phyloP scores from a whole-genome alignment of 1,140 invertebrate species.

The Drosophila rufa region DNA sequence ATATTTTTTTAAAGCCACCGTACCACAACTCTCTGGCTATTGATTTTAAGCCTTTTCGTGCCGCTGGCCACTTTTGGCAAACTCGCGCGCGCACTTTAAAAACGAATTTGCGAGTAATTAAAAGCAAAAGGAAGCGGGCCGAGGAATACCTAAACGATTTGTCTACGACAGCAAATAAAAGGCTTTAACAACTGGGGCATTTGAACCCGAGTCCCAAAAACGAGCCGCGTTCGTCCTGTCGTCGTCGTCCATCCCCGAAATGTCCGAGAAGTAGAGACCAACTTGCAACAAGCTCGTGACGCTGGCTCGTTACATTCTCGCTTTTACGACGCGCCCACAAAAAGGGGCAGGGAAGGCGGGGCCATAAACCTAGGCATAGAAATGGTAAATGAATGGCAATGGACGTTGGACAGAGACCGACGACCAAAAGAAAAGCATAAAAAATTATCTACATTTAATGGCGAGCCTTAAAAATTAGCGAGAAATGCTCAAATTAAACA shows the following conservation, averaged over 20 bases:
- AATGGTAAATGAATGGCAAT: constrained; percentile 60
- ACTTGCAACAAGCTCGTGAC: constrained; percentile 54
- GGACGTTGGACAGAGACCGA: constrained; percentile 27
- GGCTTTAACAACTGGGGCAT: constrained; percentile 67
- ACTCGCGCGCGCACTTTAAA: constrained; percentile 38
- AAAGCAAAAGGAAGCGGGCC: constrained; percentile 32
- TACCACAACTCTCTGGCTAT: constrained; percentile 4
- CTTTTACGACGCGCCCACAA: constrained; percentile 72
- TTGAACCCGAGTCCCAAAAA: constrained; percentile 16
- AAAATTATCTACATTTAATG: constrained; percentile 84
- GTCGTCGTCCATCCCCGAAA: too few species aligned
- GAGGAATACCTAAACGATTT: constrained; percentile 52
- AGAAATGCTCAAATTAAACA: constrained; percentile 84
- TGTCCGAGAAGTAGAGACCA: not conserved
- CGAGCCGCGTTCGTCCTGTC: not conserved
- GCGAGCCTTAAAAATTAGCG: constrained; percentile 81
- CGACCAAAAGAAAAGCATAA: constrained; percentile 57
- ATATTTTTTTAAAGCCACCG: constrained; percentile 46
- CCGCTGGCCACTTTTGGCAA: constrained; percentile 15
- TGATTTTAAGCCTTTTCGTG: constrained; percentile 37
- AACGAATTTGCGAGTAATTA: constrained; percentile 65
- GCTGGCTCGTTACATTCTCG: constrained; percentile 74
- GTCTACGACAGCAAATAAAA: constrained; percentile 66
- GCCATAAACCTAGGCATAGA: constrained; percentile 61
- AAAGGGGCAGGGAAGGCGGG: constrained; percentile 2